A percentile compares a stretch with the other conserved stretches of the same genome.
Conservation (phyloP, 2,113 vertebrate genomes). For the Heterocephalus glaber region DNA sequence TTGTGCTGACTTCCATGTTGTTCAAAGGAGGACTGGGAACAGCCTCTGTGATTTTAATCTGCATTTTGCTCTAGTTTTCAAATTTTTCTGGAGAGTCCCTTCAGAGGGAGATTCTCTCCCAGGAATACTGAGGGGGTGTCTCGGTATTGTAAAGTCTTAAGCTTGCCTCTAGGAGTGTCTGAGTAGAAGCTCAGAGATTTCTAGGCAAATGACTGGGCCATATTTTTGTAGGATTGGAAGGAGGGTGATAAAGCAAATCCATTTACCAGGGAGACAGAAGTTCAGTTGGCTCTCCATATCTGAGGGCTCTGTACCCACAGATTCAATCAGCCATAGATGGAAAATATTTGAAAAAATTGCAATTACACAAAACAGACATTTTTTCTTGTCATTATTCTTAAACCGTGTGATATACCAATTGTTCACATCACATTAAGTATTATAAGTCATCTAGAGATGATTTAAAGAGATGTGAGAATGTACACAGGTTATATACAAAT, state of each 20-base stretch:
- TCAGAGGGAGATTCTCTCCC: neutral
- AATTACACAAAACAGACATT: neutral
- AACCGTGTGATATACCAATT: neutral
- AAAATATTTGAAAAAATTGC: neutral
- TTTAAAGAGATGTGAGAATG: neutral
- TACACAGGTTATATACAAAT: neutral
- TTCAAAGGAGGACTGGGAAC: neutral
- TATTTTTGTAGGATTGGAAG: neutral
- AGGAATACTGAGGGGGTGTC: neutral
- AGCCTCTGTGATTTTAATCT: neutral
- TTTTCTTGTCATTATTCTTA: neutral
- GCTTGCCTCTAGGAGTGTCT: neutral
- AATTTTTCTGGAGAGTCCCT: neutral
- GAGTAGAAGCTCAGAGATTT: neutral
- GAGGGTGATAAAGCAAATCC: neutral
- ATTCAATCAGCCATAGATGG: neutral
- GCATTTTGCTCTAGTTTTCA: conserved; percentile 28
- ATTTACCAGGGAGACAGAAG: neutral
- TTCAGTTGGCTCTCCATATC: neutral
- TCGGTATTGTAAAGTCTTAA: neutral
- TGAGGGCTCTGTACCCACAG: neutral
- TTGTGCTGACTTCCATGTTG: neutral
- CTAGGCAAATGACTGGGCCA: neutral
- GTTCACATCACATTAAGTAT: neutral
- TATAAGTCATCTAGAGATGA: neutral